Evolutionary conservation across 2,113 vertebrate genomes (phyloP).

Genomic region (Percopsis transmontana): DNA sequence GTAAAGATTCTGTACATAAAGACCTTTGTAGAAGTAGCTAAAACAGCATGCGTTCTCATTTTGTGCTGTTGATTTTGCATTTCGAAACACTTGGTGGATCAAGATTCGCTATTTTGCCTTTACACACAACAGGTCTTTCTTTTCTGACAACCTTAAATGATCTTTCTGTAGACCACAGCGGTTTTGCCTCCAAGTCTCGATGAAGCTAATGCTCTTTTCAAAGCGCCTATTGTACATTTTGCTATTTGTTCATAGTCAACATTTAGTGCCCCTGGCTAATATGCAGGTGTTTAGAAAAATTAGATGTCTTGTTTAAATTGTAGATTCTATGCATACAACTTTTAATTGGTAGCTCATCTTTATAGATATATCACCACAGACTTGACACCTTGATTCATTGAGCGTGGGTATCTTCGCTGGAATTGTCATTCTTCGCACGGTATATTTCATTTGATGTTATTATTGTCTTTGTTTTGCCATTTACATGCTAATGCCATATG

Average conservation of each 20-base stretch:
- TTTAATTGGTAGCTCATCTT: conserved; percentile 60
- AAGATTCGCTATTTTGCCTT: conserved; percentile 26
- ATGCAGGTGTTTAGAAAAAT: conserved; percentile 14
- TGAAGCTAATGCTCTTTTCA: conserved; percentile 30
- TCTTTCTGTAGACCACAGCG: conserved; percentile 16
- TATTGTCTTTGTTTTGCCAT: neutral
- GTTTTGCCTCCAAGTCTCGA: conserved; percentile 21
- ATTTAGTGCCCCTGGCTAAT: conserved; percentile 20
- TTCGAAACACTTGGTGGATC: conserved; percentile 49
- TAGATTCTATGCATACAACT: conserved; percentile 50
- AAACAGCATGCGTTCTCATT: conserved; percentile 74
- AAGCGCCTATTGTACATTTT: conserved; percentile 19
- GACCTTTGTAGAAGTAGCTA: conserved; percentile 76
- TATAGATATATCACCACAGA: conserved; percentile 11
- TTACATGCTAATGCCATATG: conserved; percentile 21
- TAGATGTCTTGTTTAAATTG: conserved; percentile 22
- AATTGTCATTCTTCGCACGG: neutral
- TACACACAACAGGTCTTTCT: neutral
- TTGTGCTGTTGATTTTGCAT: conserved; percentile 59
- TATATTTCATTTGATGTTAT: conserved; percentile 13
- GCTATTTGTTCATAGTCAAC: conserved; percentile 17
- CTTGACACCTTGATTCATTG: conserved; percentile 17
- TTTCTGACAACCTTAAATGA: conserved; percentile 9
- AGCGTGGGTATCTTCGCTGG: neutral
- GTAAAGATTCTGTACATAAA: conserved; percentile 77